These are phyloP conservation scores for Oreochromis grahami DNA, from an alignment of 2,797 vertebrate species.

Conservation along the genomic window DNA sequence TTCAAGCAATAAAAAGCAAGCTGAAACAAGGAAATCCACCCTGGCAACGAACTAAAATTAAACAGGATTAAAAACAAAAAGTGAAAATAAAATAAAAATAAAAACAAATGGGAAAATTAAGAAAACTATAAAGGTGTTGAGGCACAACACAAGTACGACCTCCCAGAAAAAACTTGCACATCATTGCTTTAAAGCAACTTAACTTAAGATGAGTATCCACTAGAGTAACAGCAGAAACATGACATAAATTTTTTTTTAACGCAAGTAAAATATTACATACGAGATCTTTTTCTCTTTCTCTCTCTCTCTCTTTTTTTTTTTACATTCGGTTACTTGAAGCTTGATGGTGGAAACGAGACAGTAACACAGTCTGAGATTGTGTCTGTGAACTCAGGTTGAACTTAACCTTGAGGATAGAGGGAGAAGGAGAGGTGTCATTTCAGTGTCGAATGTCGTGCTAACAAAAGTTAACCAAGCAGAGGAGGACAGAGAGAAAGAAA, in stretches of 20 bases:
- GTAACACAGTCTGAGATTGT: background rate
- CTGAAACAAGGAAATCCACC: background rate
- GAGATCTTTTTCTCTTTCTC: background rate
- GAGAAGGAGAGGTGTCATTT: slow-evolving; percentile 11
- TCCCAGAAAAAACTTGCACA: background rate
- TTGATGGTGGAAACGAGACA: background rate
- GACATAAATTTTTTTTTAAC: background rate
- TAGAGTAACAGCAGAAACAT: background rate
- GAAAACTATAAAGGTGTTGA: background rate
- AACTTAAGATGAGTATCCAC: background rate
- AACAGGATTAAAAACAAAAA: background rate
- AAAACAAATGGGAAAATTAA: background rate
- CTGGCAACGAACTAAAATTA: background rate
- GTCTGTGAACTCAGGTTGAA: slow-evolving; percentile 49
- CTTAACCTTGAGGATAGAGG: slow-evolving; percentile 13
- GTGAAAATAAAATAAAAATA: background rate
- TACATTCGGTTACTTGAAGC: background rate
- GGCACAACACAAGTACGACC: background rate
- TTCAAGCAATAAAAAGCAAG: background rate
- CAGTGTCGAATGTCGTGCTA: slow-evolving; percentile 26
- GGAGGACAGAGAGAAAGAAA: background rate
- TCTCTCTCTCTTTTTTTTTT: background rate
- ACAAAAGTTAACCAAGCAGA: slow-evolving; percentile 37
- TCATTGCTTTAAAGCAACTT: background rate
- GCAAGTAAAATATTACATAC: background rate